Percentiles rank a stretch among this genome's conserved stretches.
Evolutionary conservation across 2,797 vertebrate genomes (phyloP).

Genomic region (Nasua narica): DNA sequence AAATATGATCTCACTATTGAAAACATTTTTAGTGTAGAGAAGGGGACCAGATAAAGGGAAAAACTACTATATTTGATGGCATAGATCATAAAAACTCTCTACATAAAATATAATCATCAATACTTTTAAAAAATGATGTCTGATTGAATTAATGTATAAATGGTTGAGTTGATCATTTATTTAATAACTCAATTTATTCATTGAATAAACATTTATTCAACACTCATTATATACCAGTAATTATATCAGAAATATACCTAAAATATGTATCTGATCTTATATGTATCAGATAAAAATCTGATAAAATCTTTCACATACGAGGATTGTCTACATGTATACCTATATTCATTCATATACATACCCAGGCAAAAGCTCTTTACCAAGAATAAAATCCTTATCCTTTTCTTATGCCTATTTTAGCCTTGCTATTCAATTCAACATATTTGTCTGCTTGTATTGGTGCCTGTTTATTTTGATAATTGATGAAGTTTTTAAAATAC

Average conservation of each 20-base stretch:
- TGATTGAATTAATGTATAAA: not conserved
- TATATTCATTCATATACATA: not conserved
- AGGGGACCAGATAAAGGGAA: not conserved
- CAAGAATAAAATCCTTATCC: not conserved
- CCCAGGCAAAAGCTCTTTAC: not conserved
- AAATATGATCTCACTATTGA: not conserved
- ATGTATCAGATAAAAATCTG: not conserved
- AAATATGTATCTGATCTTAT: not conserved
- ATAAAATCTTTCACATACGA: not conserved
- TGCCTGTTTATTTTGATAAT: not conserved
- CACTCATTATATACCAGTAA: not conserved
- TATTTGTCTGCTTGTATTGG: not conserved
- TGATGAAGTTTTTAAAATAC: not conserved
- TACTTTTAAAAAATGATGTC: not conserved
- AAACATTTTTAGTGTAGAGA: not conserved
- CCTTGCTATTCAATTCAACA: not conserved
- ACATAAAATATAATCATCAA: not conserved
- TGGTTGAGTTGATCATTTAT: not conserved
- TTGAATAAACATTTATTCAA: conserved; percentile 2
- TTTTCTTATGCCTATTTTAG: not conserved
- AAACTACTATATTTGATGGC: not conserved
- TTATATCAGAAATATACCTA: not conserved
- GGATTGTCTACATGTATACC: not conserved
- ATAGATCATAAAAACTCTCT: not conserved
- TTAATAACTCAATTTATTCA: not conserved